Base-by-base conservation (phyloP, 2,797 vertebrate genomes). In the Ceyx erithaca region DNA sequence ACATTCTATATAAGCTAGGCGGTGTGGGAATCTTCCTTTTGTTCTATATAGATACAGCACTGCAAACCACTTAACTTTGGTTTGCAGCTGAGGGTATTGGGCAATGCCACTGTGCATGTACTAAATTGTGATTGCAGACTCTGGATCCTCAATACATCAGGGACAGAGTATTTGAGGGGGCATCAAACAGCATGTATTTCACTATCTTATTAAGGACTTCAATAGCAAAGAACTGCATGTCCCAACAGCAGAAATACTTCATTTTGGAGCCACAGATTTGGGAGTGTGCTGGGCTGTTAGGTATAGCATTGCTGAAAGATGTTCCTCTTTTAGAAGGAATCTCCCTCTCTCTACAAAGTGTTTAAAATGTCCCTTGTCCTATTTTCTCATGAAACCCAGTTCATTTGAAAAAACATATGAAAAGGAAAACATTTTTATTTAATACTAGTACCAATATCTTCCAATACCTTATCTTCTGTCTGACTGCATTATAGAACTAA, bases 121-220 rank as follows among this genome's bases (percentile, higher is more conserved):
- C 7, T 33, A 33, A 64, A 64, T 12, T 67, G 22, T 1, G 3
- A 40, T 14, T 45, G 35, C 14, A 45, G 46, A 8, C 9, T 43
- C 41, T 46, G 49, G 25, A 68, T 61, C 31, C 49, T 31, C 18
- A 41, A 7, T 7, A 20, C 11, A 30, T n/a, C 23, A 72, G 33
- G 5, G 21, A 69, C n/a, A 79, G 48, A 49, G 2, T 25, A 25
- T 28, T 75, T 1, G 0, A 63, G 6, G 3, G 6, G 8, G 1
- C 81, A 26, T 41, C 13, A 70, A 68, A 85, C 1, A 68, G 1
- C 6, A 8, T 12, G 2, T 22, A 57, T 93, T 58, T 35, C 25
- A 5, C 17, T 59, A 2, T 25, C 21, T 54, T 66, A 69, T 31
- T 16, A 25, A 51, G 79, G 2, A 40, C 7, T 64, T 55, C 64